Conservation (phyloP, 2,113 vertebrate species). For the Amia ocellicauda region DNA sequence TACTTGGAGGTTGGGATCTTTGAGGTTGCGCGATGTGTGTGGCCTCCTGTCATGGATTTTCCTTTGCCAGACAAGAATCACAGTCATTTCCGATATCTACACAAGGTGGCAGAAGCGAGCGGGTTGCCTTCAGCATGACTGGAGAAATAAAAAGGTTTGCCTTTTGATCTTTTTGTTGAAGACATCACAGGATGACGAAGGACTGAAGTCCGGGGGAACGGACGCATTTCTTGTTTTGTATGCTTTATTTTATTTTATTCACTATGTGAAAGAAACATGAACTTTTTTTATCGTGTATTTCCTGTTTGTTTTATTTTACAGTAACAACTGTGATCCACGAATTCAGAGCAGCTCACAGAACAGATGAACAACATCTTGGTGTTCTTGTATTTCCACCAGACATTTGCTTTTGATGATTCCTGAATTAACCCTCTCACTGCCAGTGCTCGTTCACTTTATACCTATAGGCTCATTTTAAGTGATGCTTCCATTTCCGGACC, state of each 20-base stretch:
- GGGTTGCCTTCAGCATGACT: slow-evolving; percentile 31
- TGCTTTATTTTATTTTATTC: slow-evolving; percentile 38
- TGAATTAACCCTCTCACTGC: slow-evolving; percentile 54
- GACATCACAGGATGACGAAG: slow-evolving; percentile 27
- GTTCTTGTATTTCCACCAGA: slow-evolving; percentile 51
- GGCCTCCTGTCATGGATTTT: slow-evolving; percentile 39
- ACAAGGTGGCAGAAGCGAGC: slow-evolving; percentile 29
- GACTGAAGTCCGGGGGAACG: slow-evolving; percentile 20
- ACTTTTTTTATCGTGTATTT: slow-evolving; percentile 35
- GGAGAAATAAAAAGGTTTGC: slow-evolving; percentile 14
- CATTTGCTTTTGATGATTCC: slow-evolving; percentile 63
- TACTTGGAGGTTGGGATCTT: slow-evolving; percentile 44
- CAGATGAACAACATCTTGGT: slow-evolving; percentile 31
- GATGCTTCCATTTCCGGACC: background rate
- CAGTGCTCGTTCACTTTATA: too few species aligned
- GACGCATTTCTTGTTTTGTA: slow-evolving; percentile 36
- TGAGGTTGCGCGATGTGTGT: slow-evolving; percentile 43
- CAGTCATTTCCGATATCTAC: slow-evolving; percentile 31
- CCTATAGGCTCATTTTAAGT: too few species aligned
- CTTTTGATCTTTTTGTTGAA: slow-evolving; percentile 27
- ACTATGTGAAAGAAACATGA: slow-evolving; percentile 45
- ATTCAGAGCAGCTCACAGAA: slow-evolving; percentile 62
- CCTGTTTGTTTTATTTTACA: slow-evolving; percentile 42
- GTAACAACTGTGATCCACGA: slow-evolving; percentile 53
- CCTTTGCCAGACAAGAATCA: slow-evolving; percentile 34